phyloP scores from a whole-genome alignment of 1,140 invertebrate species.

The Drosophila santomea region DNA sequence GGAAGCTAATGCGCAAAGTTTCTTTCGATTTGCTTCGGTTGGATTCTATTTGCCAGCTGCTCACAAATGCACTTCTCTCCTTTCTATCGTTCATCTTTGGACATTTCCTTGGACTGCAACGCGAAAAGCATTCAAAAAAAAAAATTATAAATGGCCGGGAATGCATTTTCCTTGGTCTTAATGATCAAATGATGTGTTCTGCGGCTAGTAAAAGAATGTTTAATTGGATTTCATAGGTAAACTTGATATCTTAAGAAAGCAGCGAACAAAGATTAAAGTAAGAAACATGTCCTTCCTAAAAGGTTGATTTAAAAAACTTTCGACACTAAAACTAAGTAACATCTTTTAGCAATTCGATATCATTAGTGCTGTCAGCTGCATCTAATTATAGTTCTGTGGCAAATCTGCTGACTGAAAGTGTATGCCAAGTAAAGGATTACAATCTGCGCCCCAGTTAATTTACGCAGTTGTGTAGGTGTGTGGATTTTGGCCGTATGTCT shows the following conservation, averaged over 20 bases:
- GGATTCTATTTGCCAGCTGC: slow-evolving; percentile 63
- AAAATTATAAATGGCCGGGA: slow-evolving; percentile 6
- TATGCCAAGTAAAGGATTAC: slow-evolving; percentile 23
- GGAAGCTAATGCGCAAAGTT: slow-evolving; percentile 73
- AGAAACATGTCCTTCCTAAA: no score
- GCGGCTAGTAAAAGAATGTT: no score
- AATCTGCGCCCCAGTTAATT: slow-evolving; percentile 24
- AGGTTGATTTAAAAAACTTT: no score
- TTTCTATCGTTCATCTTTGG: slow-evolving; percentile 20
- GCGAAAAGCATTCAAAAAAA: neutral
- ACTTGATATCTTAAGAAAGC: no score
- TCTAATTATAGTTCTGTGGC: slow-evolving; percentile 12
- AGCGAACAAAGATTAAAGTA: no score
- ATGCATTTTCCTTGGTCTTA: slow-evolving; percentile 7
- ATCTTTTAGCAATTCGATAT: neutral
- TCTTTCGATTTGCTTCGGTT: slow-evolving; percentile 36
- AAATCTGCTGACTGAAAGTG: slow-evolving; percentile 8
- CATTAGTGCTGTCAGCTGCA: slow-evolving; percentile 2
- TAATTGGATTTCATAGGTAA: no score
- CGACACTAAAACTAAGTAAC: no score
- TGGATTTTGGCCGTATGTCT: neutral
- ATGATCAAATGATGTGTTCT: slow-evolving; percentile 15
- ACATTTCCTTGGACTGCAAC: slow-evolving; percentile 19
- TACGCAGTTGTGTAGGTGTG: neutral
- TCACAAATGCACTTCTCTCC: slow-evolving; percentile 37